These are phyloP conservation scores for Porites divaricata DNA, from an alignment of 92 coral and sea anemone species.

Conservation along the genomic window DNA sequence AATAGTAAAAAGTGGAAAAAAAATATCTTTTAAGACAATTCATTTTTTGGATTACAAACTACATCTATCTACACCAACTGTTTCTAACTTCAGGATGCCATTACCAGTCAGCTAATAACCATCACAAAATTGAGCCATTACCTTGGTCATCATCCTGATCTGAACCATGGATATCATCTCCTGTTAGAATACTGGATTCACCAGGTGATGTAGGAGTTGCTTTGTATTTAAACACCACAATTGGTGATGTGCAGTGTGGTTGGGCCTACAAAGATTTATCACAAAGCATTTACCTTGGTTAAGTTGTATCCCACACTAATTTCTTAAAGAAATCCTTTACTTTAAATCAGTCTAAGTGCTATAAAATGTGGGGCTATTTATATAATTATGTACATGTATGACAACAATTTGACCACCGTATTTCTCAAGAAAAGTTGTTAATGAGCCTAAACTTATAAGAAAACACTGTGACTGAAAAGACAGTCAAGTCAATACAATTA, in stretches of 20 bases:
- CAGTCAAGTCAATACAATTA: background rate
- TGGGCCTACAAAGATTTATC: constrained; percentile 70
- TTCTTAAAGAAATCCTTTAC: background rate
- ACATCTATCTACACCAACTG: background rate
- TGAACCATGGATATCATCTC: constrained; percentile 65
- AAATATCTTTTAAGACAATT: too few relatives aligned
- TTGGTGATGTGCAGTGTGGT: constrained; percentile 91
- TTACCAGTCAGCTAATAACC: background rate
- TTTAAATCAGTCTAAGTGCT: too few relatives aligned
- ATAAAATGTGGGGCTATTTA: too few relatives aligned
- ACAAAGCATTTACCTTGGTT: background rate
- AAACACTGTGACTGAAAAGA: background rate
- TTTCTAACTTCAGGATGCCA: background rate
- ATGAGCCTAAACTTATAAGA: background rate
- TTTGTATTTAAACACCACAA: constrained; percentile 89
- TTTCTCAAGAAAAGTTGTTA: too few relatives aligned
- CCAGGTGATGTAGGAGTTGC: constrained; percentile 67
- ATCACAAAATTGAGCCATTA: constrained; percentile 4
- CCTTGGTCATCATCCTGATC: constrained; percentile 89
- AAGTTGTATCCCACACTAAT: background rate
- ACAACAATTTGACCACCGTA: too few relatives aligned
- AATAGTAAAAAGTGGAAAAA: too few relatives aligned
- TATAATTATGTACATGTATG: too few relatives aligned
- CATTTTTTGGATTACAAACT: background rate
- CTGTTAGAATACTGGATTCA: constrained; percentile 40